These are phyloP conservation scores for Pseudococcus longispinus DNA, from an alignment of 2,888 invertebrate species.

Conservation along the genomic window DNA sequence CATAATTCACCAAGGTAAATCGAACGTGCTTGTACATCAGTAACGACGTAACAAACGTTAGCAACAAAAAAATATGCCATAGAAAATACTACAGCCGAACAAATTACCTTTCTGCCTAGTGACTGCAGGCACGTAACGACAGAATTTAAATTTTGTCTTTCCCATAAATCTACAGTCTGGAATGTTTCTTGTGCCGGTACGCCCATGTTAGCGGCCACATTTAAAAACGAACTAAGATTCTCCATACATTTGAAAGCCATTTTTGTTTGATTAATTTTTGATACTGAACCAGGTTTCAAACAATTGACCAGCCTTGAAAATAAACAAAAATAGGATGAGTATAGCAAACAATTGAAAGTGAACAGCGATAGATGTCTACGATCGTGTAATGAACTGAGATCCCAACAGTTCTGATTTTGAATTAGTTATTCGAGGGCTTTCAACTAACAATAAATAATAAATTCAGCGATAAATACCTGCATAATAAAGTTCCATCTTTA, in stretches of 20 bases:
- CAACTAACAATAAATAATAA: background rate
- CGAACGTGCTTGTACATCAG: background rate
- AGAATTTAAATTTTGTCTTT: constrained; percentile 92
- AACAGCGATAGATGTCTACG: no score
- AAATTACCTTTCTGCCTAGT: constrained; percentile 86
- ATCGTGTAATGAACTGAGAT: background rate
- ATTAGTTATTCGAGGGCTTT: no score
- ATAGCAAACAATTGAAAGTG: background rate
- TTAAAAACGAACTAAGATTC: constrained; percentile 93
- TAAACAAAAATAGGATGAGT: background rate
- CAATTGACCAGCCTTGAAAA: constrained; percentile 75
- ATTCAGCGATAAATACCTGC: constrained; percentile 71
- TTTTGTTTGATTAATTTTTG: constrained; percentile 88
- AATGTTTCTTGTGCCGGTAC: constrained; percentile 94
- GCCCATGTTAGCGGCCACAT: constrained; percentile 82
- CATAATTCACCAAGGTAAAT: background rate
- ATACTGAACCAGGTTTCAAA: constrained; percentile 84
- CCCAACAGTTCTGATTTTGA: background rate
- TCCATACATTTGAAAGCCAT: constrained; percentile 99
- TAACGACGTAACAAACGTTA: background rate
- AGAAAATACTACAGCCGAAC: background rate
- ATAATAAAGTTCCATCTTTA: constrained; percentile 88
- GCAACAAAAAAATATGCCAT: background rate
- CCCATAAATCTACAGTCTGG: constrained; percentile 97
- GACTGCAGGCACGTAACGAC: constrained; percentile 95